Conservation (phyloP, 2,888 invertebrate genomes). For the Stenoptilia bipunctidactyla region DNA sequence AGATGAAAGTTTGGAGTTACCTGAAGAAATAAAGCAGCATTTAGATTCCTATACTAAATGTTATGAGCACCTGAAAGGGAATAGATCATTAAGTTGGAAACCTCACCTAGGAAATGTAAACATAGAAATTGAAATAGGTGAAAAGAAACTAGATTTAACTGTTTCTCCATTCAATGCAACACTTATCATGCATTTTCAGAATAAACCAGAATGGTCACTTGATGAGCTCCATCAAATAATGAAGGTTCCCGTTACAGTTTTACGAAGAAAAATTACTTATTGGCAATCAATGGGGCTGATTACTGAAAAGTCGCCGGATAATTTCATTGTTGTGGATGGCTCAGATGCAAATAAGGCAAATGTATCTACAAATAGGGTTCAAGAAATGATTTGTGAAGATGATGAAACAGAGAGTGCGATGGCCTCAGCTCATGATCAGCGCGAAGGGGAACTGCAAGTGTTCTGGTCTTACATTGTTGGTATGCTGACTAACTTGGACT, state of each 20-base stretch:
- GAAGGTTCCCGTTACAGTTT: slow-evolving; percentile 87
- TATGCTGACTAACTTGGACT: slow-evolving; percentile 95
- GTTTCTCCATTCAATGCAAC: slow-evolving; percentile 96
- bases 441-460: slow-evolving; percentile 92
- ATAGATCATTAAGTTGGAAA: slow-evolving; percentile 94
- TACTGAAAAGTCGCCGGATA: slow-evolving; percentile 80
- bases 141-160: slow-evolving; percentile 81
- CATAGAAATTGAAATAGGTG: slow-evolving; percentile 89
- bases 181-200: slow-evolving; percentile 93
- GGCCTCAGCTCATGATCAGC: slow-evolving; percentile 94
- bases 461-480: slow-evolving; percentile 98
- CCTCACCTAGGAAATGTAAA: slow-evolving; percentile 93
- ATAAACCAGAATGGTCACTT: slow-evolving; percentile 86
- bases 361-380: slow-evolving; percentile 64
- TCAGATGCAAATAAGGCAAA: slow-evolving; percentile 65
- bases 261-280: slow-evolving; percentile 89
- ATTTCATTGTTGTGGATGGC: slow-evolving; percentile 79
- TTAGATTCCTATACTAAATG: slow-evolving; percentile 89
- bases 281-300: slow-evolving; percentile 96
- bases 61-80: slow-evolving; percentile 92
- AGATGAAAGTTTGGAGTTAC: slow-evolving; percentile 92
- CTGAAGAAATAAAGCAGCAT: slow-evolving; percentile 82
- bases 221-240: slow-evolving; percentile 88
- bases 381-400: slow-evolving; percentile 84
- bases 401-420: slow-evolving; percentile 94